These are phyloP conservation scores for Steinernema khuongi DNA, from an alignment of 1,140 invertebrate species.

Conservation along the genomic window DNA sequence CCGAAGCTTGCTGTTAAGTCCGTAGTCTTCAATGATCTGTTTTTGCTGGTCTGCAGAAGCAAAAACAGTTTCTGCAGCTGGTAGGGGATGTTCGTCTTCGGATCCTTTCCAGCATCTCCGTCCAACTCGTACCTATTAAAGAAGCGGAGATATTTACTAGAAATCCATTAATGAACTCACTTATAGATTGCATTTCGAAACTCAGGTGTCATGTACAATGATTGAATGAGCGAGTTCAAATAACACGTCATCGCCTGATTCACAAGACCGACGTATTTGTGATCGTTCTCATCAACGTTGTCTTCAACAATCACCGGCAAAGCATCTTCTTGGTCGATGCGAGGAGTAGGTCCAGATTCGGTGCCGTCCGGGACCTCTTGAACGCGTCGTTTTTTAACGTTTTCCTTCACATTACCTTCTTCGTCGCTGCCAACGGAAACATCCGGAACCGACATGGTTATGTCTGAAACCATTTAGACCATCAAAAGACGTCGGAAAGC, in stretches of 20 bases:
- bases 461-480: not conserved
- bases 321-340: too few species aligned
- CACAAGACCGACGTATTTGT: constrained; percentile 74
- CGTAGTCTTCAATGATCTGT: constrained; percentile 73
- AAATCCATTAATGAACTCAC: constrained; percentile 46
- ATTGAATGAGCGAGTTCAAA: constrained; percentile 80
- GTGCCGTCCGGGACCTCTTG: not conserved
- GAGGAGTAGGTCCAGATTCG: too few species aligned
- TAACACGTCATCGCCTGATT: constrained; percentile 93
- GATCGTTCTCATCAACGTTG: constrained; percentile 46
- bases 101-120: constrained; percentile 63
- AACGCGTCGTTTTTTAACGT: not conserved
- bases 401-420: not conserved
- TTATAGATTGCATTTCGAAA: constrained; percentile 82
- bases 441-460: not conserved
- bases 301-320: not conserved
- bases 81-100: constrained; percentile 72
- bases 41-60: constrained; percentile 70
- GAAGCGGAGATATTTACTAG: not conserved
- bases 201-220: constrained; percentile 87
- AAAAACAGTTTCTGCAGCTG: constrained; percentile 82
- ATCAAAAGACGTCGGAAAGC: not conserved
- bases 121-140: constrained; percentile 72
- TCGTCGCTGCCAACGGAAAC: not conserved
- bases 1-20: constrained; percentile 82